Evolutionary conservation across 2,797 vertebrate species (phyloP), one percentile per base, ranked within the genome.

Genomic region (Monodelphis domestica): DNA sequence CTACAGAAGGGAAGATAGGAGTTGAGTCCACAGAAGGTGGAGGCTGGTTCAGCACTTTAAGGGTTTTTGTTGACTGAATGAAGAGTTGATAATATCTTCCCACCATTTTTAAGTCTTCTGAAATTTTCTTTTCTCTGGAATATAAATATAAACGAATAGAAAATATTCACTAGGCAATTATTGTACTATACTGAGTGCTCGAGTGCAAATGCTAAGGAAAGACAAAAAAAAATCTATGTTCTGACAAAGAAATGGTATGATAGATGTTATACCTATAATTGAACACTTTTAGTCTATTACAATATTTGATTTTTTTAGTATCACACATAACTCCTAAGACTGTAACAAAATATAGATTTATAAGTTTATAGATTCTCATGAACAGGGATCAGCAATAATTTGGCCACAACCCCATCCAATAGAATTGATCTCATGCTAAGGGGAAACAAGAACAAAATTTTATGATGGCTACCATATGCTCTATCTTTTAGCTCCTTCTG

Each of bases 281-380:
- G 2, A 38, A 33, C 21, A 70, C 59, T 38, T n/a, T 33, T 38
- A 38, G 15, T 1, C 57, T 63, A n/a, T 15, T 70, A 15, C 33
- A 38, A 2, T 63, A n/a, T n/a, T n/a, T 70, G 1, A n/a, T 70
- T n/a, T n/a, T n/a, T 78, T 52, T 52, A 45, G 53, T 30, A 55
- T 93, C 2, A 11, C 53, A 29, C 45, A 88, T 30, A 87, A 54
- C 91, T 93, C 59, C 90, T 87, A 89, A 91, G 53, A 54, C 15
- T 24, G 28, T 90, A 52, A 57, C 0, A 30, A 95, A 94, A 95
- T 38, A 15, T 53, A 94, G 28, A 54, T 84, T 57, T 33, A 93
- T 52, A 45, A 87, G 33, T 9, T 38, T 38, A 29, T 1, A 90
- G 87, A 70, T 53, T 87, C 78, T 89, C 33, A 91, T 12, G 57